Conservation (phyloP, 1,140 invertebrate species). For the Drosophila simulans region DNA sequence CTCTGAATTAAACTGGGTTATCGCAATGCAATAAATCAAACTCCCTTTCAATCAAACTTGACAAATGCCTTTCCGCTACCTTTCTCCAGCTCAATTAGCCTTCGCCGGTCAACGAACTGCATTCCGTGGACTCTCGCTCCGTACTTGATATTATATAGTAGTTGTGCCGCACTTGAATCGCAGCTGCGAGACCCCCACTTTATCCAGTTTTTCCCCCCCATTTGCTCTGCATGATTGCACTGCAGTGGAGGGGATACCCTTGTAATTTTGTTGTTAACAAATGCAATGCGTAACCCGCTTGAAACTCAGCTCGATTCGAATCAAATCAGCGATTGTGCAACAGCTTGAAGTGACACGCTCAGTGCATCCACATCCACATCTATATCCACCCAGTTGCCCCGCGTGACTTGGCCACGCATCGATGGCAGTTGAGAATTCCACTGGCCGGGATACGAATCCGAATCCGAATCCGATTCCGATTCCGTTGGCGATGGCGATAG, state of each 20-base stretch:
- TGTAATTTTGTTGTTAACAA: constrained; percentile 40
- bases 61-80: constrained; percentile 77
- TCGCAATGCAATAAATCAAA: constrained; percentile 53
- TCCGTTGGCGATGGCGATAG: background rate
- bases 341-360: constrained; percentile 78
- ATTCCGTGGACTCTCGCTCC: background rate
- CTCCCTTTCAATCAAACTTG: constrained; percentile 76
- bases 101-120: constrained; percentile 60
- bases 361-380: constrained; percentile 30
- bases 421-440: constrained; percentile 58
- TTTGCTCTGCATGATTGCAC: constrained; percentile 63
- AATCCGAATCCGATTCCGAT: background rate
- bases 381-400: background rate
- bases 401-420: constrained; percentile 54
- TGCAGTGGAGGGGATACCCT: background rate
- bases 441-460: constrained; percentile 1
- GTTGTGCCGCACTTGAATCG: constrained; percentile 23
- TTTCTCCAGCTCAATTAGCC: constrained; percentile 75
- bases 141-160: constrained; percentile 17
- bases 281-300: constrained; percentile 67
- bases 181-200: background rate
- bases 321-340: constrained; percentile 76
- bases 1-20: constrained; percentile 16
- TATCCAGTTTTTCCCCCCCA: background rate
- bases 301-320: constrained; percentile 56